A percentile compares a stretch with the other conserved stretches of the same genome.
These are phyloP conservation scores for Hippopotamyrus pictus DNA, from an alignment of 2,797 vertebrate species.

Conservation along the genomic window DNA sequence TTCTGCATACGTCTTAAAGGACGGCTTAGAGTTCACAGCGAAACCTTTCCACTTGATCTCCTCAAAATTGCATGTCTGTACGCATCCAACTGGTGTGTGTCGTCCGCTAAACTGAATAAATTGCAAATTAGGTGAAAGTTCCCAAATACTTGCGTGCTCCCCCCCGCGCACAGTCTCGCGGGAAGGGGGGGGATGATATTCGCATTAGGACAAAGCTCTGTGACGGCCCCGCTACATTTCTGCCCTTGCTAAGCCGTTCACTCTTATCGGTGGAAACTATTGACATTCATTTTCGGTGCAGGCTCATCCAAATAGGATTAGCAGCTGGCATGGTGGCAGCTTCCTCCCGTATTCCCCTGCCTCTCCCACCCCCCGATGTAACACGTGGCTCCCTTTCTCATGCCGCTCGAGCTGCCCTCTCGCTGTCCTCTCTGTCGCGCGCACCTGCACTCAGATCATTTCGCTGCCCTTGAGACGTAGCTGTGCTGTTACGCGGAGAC, in stretches of 20 bases:
- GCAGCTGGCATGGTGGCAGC: slow-evolving; percentile 1
- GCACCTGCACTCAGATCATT: not conserved
- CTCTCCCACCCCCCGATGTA: not conserved
- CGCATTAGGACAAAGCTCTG: slow-evolving; percentile 7
- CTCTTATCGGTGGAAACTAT: slow-evolving; percentile 27
- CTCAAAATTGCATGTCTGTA: not conserved
- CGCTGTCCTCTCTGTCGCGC: not conserved
- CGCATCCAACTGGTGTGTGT: not conserved
- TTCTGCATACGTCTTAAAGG: not conserved
- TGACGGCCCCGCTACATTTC: slow-evolving; percentile 11
- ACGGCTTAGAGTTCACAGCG: not conserved
- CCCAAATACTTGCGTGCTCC: not conserved
- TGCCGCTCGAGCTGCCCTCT: not conserved
- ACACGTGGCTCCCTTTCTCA: not conserved
- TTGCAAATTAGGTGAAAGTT: slow-evolving; percentile 11
- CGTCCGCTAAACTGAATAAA: not conserved
- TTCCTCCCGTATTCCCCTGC: slow-evolving; percentile 4
- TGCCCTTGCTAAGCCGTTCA: slow-evolving; percentile 19
- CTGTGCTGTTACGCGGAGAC: not conserved
- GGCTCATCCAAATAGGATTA: slow-evolving; percentile 21
- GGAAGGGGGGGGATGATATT: not conserved
- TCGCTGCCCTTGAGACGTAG: not conserved
- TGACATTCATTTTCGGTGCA: slow-evolving; percentile 23
- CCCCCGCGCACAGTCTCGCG: not conserved
- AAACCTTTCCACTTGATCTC: not conserved